Percentiles rank a stretch among this genome's conserved stretches.
These are phyloP conservation scores for Anguilla pacifica DNA, from an alignment of 2,797 vertebrate genomes.

Conservation along the genomic window DNA sequence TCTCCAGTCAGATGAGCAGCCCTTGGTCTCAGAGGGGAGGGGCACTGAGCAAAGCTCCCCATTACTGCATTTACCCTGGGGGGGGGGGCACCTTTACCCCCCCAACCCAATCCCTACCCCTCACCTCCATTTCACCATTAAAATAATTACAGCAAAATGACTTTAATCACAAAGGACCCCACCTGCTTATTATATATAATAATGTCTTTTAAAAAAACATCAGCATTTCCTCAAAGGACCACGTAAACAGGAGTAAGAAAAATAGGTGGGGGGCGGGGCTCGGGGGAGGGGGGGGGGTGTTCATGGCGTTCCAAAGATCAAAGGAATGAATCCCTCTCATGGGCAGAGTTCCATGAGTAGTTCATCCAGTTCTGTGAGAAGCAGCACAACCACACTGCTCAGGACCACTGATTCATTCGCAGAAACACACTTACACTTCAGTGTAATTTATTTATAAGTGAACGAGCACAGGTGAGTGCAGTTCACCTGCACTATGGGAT, in stretches of 20 bases:
- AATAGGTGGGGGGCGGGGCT: not conserved
- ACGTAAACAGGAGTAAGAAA: not conserved
- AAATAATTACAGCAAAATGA: conserved; percentile 26
- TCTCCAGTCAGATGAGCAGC: too few species aligned
- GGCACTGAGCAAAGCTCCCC: not conserved
- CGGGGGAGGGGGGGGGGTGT: too few species aligned
- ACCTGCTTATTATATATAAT: conserved; percentile 11
- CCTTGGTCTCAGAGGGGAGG: not conserved
- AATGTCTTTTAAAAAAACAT: not conserved
- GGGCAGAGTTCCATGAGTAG: too few species aligned
- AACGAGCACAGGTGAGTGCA: not conserved
- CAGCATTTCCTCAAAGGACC: not conserved
- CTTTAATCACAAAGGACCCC: conserved; percentile 22
- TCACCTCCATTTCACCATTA: conserved; percentile 15
- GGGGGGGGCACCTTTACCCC: not conserved
- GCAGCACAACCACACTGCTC: too few species aligned
- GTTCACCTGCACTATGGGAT: not conserved
- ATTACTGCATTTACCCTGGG: not conserved
- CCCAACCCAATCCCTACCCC: not conserved
- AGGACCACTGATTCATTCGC: too few species aligned
- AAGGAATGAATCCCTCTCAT: too few species aligned
- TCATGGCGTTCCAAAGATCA: not conserved
- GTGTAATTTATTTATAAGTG: not conserved
- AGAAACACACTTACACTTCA: too few species aligned
- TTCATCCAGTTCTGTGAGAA: too few species aligned